Evolutionary conservation across 2,797 vertebrate genomes (phyloP), one percentile per base, ranked within the genome.

Genomic region (Gambelia wislizenii): DNA sequence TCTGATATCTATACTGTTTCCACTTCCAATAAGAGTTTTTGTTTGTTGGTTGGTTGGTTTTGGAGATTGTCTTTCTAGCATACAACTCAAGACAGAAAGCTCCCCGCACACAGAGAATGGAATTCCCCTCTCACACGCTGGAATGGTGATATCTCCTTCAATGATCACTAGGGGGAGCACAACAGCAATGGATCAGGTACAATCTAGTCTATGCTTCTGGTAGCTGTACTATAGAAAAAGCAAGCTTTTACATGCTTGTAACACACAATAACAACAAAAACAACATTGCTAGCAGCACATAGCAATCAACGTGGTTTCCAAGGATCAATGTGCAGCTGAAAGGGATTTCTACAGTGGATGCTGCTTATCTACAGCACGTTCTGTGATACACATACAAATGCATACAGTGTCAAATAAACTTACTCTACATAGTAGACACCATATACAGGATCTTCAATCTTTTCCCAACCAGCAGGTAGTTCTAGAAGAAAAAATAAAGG

Each of bases 371-470:
- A 25, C n/a, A 86, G 36, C 12, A 49, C 20, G 85, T 4, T 0
- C 0, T 1, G 0, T 52, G 78, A 12, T n/a, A 78, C 18, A 27
- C 36, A 64, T 84, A 52, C 8, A 64, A 84, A 87, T 87, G 54
- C 70, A n/a, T 1, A 0, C 75, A 83, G 67, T 47, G 91, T 2
- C 49, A 87, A 75, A 25, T 54, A 82, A 64, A 99, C 99, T 99
- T 98, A 99, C 99, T 99, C 99, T 97, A 99, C 99, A 97, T 99
- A 99, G 98, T 99, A 99, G 98, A 99, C 98, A 96, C 99, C 99
- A 83, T 99, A 99, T 89, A 99, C 98, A 4, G 99, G 99, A 97
- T 99, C 99, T 89, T 99, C 98, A 92, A 99, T 99, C 97, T 98
- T 99, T 97, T 99, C 99, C 99, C 99, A 99, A 94, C 99, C 99